These are phyloP conservation scores for Myotis daubentonii DNA, from an alignment of 2,797 vertebrate species.

Conservation along the genomic window DNA sequence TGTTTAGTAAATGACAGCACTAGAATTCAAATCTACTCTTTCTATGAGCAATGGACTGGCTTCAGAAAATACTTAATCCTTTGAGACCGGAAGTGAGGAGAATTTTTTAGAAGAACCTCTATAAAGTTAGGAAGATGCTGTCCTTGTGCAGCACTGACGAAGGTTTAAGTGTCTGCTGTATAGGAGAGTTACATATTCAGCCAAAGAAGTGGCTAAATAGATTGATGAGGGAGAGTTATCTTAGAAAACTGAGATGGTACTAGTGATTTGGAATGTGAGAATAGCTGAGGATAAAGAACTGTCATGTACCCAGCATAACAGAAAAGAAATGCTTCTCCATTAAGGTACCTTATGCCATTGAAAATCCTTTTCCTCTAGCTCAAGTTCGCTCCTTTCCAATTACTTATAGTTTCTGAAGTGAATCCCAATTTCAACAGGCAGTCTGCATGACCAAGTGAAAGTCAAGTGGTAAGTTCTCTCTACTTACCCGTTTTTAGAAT, in stretches of 20 bases:
- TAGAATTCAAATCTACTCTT: constrained; percentile 33
- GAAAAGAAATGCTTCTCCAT: constrained; percentile 13
- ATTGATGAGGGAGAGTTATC: background rate
- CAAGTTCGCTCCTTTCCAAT: constrained; percentile 1
- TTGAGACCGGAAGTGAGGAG: background rate
- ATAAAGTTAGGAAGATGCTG: constrained; percentile 21
- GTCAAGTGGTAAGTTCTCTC: background rate
- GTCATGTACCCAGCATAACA: background rate
- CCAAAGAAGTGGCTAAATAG: background rate
- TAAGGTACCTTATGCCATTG: background rate
- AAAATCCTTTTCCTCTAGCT: constrained; percentile 19
- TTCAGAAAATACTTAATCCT: constrained; percentile 29
- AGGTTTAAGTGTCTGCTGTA: background rate
- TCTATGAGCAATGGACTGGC: background rate
- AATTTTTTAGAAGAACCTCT: constrained; percentile 11
- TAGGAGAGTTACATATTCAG: background rate
- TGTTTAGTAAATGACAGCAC: constrained; percentile 33
- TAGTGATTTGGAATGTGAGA: background rate
- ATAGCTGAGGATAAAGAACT: background rate
- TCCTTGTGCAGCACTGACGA: background rate
- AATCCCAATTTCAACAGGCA: constrained; percentile 24
- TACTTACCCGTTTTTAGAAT: constrained; percentile 17
- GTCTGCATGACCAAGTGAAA: background rate
- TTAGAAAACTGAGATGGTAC: background rate
- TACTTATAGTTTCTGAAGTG: constrained; percentile 41